Base-by-base conservation (phyloP, 1,140 invertebrate genomes). In the Antheraea pernyi region DNA sequence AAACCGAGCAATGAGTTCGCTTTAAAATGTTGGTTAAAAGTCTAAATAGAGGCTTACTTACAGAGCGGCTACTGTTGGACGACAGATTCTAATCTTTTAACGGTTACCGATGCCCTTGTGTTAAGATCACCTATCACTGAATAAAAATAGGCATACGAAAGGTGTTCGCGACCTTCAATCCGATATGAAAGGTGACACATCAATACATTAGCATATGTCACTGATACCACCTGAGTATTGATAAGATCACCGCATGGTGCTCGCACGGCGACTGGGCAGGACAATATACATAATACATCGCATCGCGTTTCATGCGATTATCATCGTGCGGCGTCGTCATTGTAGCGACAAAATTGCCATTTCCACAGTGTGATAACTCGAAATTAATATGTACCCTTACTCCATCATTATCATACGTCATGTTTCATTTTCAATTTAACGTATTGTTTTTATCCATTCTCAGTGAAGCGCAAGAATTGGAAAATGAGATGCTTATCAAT, bases 291-390 rank as follows among this genome's bases (percentile, higher is more conserved):
- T 71, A 67, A 67, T 67, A n/a, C 22, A 30, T 63, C 62, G 53
- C 65, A 71, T 67, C 65, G 61, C 63, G 46, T 71, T 71, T 63
- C 65, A 71, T 22, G 11, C 10, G 37, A 60, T 67, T 71, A 5
- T 16, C 18, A 63, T 67, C 67, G 59, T 18, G 30, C 30, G 1
- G 19, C 59, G 30, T 39, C 70, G 58, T 63, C 65, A 71, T 63
- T 71, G 70, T 67, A 63, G 65, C 65, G 65, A 67, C 70, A 59
- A 67, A 71, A 71, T 71, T 71, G 42, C 42, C 46, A n/a, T 58
- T 53, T 11, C 46, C 60, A 67, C 46, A 61, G 6, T 11, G 48
- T 63, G 58, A 71, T 63, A 71, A 63, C 70, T 36, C n/a, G 59
- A 71, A 65, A 71, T 67, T 63, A 71, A 67, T 62, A 62, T 58